phyloP scores from a whole-genome alignment of 2,797 vertebrate species.

The Diglossa cyanea region DNA sequence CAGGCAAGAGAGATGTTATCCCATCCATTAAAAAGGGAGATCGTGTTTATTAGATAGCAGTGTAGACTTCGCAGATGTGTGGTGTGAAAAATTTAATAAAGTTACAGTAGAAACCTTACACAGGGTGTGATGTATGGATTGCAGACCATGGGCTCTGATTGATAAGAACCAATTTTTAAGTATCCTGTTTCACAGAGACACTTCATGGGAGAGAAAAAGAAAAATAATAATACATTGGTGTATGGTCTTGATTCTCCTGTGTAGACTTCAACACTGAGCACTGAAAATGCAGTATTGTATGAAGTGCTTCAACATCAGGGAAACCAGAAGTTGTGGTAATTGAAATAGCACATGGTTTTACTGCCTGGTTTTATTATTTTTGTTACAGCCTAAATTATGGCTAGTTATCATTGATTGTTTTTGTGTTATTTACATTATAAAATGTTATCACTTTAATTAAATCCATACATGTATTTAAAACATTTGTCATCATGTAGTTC shows the following conservation, averaged over 20 bases:
- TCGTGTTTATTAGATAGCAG: background rate
- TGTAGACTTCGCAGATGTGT: background rate
- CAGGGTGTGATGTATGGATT: background rate
- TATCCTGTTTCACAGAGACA: background rate
- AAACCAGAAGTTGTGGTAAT: background rate
- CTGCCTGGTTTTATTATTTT: background rate
- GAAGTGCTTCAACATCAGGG: background rate
- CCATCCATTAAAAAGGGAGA: background rate
- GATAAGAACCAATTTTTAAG: background rate
- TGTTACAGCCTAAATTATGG: background rate
- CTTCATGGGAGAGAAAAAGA: background rate
- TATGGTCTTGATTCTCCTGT: background rate
- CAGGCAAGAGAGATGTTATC: background rate
- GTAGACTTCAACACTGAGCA: background rate
- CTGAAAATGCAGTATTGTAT: background rate
- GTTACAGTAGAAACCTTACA: background rate
- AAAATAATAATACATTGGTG: background rate
- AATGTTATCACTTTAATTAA: constrained; percentile 10
- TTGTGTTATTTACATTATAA: background rate
- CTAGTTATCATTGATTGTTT: background rate
- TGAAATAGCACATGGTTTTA: constrained; percentile 1
- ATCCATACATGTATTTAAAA: background rate
- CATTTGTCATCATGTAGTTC: background rate
- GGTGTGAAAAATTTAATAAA: background rate
- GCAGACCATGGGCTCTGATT: background rate